Conservation (phyloP, 2,797 vertebrate species). For the Tadarida brasiliensis region DNA sequence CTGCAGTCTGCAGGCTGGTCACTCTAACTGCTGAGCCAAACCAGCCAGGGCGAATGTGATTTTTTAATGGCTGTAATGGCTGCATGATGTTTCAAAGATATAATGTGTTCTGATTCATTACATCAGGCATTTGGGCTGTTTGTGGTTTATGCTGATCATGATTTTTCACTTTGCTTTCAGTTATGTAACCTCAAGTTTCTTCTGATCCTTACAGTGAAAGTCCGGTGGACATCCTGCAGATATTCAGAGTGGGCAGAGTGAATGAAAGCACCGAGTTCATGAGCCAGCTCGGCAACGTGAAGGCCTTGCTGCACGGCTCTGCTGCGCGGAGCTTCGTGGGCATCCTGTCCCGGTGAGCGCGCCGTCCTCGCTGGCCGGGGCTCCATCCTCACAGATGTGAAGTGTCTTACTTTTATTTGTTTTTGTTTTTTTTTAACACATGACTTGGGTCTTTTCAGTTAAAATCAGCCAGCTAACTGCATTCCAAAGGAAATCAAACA, state of each 20-base stretch:
- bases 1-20: too few species aligned
- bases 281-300: constrained; percentile 88
- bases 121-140: not conserved
- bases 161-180: constrained; percentile 51
- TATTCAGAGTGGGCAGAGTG: constrained; percentile 89
- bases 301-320: constrained; percentile 91
- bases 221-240: constrained; percentile 87
- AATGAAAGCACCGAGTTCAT: constrained; percentile 90
- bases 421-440: not conserved
- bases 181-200: constrained; percentile 9
- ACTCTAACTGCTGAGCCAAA: too few species aligned
- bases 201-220: constrained; percentile 78
- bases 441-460: not conserved
- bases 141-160: not conserved
- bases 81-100: not conserved
- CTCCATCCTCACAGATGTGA: not conserved
- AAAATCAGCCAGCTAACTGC: constrained; percentile 9
- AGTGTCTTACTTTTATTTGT: not conserved
- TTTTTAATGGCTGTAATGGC: not conserved
- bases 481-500: not conserved
- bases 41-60: too few species aligned
- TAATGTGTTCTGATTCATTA: not conserved
- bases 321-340: constrained; percentile 91
- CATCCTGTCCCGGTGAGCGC: constrained; percentile 92
- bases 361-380: not conserved